These are phyloP conservation scores for Tenthredo notha DNA, from an alignment of 2,888 invertebrate species.

Conservation along the genomic window DNA sequence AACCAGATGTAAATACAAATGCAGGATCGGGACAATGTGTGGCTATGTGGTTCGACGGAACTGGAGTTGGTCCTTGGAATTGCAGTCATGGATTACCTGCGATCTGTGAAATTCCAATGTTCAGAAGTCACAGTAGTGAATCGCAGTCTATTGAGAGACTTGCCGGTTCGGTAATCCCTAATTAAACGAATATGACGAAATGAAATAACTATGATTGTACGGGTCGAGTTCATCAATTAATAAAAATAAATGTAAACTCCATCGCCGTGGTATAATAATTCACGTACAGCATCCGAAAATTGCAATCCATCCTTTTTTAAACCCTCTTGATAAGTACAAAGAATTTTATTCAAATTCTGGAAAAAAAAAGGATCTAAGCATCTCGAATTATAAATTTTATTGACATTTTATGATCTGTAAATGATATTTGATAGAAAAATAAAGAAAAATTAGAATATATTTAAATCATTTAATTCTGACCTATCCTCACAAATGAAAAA, in stretches of 20 bases:
- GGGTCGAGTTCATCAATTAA: not conserved
- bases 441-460: no score
- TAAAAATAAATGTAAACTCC: not conserved
- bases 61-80: conserved; percentile 37
- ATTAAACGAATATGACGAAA: not conserved
- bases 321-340: not conserved
- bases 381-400: no score
- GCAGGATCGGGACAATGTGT: conserved; percentile 2
- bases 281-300: not conserved
- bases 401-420: no score
- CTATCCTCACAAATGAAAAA: no score
- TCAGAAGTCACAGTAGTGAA: not conserved
- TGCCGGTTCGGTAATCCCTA: not conserved
- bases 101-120: conserved; percentile 37
- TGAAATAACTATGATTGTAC: not conserved
- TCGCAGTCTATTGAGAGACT: not conserved
- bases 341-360: not conserved
- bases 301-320: not conserved
- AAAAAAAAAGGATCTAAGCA: no score
- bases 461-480: no score
- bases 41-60: conserved; percentile 29
- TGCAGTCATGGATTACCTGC: conserved; percentile 1
- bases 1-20: not conserved
- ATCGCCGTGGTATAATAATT: not conserved
- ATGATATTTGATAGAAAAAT: no score